Evolutionary conservation across 2,797 vertebrate genomes (phyloP), one percentile per base, ranked within the genome.

Genomic region (Tapirus indicus): DNA sequence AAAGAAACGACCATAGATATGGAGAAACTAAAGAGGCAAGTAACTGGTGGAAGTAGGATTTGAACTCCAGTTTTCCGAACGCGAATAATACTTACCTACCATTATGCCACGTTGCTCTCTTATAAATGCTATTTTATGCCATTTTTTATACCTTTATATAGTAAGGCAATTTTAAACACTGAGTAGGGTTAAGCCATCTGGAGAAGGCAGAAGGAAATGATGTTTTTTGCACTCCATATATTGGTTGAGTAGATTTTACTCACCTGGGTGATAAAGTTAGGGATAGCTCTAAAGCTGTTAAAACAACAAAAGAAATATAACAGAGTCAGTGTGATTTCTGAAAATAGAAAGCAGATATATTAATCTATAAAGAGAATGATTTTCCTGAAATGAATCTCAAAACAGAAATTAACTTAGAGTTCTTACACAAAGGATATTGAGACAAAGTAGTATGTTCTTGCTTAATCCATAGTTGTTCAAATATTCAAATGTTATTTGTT

Each of bases 291-390:
- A 77, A 92, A 97, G 58, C 72, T 93, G 69, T 60, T 82, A 29
- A 87, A 93, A 44, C 72, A 92, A 92, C 66, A 72, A 94, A 90
- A 88, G 35, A 83, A 90, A 62, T 77, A 83, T 94, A 91, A 87
- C 91, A 95, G 32, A 94, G 60, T 93, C 79, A 62, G 23, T 82
- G 58, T 80, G 83, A 62, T 84, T 96, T 95, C 93, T 94, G 56
- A 95, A 98, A 95, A 95, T 90, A 94, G 91, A 74, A 91, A 96
- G 44, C 35, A 93, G 86, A 80, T 80, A 72, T 44, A 79, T 96
- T 88, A 94, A 72, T 95, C 64, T 88, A 87, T 18, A 64, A 95
- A 97, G 77, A 72, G 25, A 89, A 44, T 4, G 2, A 68, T 94
- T 94, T 95, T 86, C 35, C 52, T 78, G 54, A 92, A 88, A 82